These are phyloP conservation scores for Reinhardtius hippoglossoides DNA, from an alignment of 2,113 vertebrate species.

Conservation along the genomic window DNA sequence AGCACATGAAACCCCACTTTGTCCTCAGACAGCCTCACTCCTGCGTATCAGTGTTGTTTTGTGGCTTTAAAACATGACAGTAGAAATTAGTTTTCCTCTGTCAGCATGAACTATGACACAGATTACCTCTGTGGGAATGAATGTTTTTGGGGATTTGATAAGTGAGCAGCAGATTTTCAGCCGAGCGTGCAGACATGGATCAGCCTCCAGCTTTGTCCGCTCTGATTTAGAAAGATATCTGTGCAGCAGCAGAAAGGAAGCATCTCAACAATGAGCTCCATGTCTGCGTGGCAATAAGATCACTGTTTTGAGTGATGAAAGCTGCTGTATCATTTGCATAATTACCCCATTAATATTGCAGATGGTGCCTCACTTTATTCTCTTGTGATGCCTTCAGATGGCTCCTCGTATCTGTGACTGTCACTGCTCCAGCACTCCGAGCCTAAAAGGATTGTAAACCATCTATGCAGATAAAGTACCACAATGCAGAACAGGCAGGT, in stretches of 20 bases:
- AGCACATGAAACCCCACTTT: background rate
- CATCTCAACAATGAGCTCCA: conserved; percentile 24
- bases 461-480: conserved; percentile 16
- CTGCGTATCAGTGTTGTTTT: background rate
- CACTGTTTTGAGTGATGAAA: conserved; percentile 37
- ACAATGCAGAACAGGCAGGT: conserved; percentile 17
- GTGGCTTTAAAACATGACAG: conserved; percentile 28
- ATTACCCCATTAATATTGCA: conserved; percentile 51
- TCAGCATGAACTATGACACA: conserved; percentile 28
- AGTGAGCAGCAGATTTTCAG: conserved; percentile 12
- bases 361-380: conserved; percentile 40
- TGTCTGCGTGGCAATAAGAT: conserved; percentile 24
- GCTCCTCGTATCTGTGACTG: conserved; percentile 22
- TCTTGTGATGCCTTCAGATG: conserved; percentile 26
- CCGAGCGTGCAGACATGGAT: conserved; percentile 11
- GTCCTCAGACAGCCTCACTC: background rate
- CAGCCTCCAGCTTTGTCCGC: conserved; percentile 5
- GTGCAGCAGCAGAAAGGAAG: conserved; percentile 36
- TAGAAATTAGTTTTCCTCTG: conserved; percentile 19
- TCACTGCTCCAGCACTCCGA: background rate
- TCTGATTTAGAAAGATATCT: conserved; percentile 26
- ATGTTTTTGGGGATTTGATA: conserved; percentile 20
- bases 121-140: conserved; percentile 11
- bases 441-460: conserved; percentile 29
- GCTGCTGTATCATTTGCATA: conserved; percentile 46